Evolutionary conservation across 1,140 invertebrate species (phyloP), one percentile per base, ranked within the genome.

Genomic region (Tetraneura akinire): DNA sequence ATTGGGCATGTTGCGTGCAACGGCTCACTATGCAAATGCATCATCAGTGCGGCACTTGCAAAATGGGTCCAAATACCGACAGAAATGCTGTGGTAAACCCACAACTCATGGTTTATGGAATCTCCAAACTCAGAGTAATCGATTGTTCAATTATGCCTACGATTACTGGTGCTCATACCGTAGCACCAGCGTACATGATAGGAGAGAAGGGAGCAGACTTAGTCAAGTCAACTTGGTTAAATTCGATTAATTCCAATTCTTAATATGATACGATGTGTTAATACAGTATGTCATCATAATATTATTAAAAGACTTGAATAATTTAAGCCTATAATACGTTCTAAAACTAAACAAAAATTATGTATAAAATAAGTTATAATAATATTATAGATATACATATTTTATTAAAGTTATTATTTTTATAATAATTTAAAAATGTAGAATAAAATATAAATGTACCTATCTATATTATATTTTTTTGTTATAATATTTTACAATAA

Each of bases 1-100:
- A 95, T 84, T 94, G 93, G 91, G 87, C 88, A 76, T 95, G 93
- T 82, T 89, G 89, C 18, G 87, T 91, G 8, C 88, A 90, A 74
- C 89, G 91, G 53, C 88, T 91, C 23, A 89, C 90, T 1, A 90
- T 90, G 51, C 92, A 91, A n/a, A 85, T 93, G 53, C 92, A 91
- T 76, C 93, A 95, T 85, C 92, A 93, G 85, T 88, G 88, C n/a
- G 88, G 89, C 1, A 91, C 89, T 1, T 89, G 88, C 66, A 89
- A 87, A 84, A 91, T 91, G 90, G 90, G 90, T 0, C 82, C 82
- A 1, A n/a, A 71, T 1, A 37, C n/a, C 0, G 87, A 89, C 81
- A 73, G 82, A 0, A 84, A 85, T 47, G 84, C 88, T 0, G 88
- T 89, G 32, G 86, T 89, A 45, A 88, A 90, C 83, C 84, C 82